Evolutionary conservation across 2,113 vertebrate species (phyloP).

Genomic region (Oriolus oriolus): DNA sequence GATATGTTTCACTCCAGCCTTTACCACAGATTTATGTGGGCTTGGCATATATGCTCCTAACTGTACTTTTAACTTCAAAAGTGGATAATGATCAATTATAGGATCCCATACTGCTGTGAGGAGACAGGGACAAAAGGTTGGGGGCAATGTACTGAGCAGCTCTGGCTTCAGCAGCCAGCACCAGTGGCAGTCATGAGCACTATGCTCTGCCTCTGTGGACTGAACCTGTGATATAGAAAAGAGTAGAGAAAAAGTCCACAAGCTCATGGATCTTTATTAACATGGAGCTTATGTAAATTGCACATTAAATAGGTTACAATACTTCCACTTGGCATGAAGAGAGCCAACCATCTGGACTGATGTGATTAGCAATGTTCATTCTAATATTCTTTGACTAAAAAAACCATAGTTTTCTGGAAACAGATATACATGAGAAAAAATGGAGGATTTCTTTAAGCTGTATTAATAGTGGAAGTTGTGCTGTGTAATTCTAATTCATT

Average conservation of each 20-base stretch:
- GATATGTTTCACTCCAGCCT: neutral
- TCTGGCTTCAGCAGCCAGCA: neutral
- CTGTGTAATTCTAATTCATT: conserved; percentile 43
- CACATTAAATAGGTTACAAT: conserved; percentile 58
- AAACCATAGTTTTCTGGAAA: conserved; percentile 36
- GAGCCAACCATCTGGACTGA: conserved; percentile 64
- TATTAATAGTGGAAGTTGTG: conserved; percentile 54
- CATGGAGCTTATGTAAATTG: conserved; percentile 48
- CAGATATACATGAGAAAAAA: conserved; percentile 18
- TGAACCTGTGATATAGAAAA: neutral
- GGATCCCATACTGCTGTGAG: neutral
- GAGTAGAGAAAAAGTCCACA: neutral
- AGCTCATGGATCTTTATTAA: conserved; percentile 52
- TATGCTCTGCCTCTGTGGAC: neutral
- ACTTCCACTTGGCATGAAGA: conserved; percentile 61
- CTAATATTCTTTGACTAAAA: conserved; percentile 61
- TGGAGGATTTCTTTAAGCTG: conserved; percentile 28
- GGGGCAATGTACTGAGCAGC: neutral
- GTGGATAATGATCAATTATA: neutral
- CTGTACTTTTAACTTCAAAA: conserved; percentile 20
- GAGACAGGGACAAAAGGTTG: neutral
- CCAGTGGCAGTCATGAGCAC: neutral
- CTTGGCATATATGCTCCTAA: neutral
- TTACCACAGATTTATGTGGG: neutral
- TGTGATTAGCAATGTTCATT: conserved; percentile 66